These are phyloP conservation scores for Drosophila kohkoa DNA, from an alignment of 1,140 invertebrate genomes.

Conservation along the genomic window DNA sequence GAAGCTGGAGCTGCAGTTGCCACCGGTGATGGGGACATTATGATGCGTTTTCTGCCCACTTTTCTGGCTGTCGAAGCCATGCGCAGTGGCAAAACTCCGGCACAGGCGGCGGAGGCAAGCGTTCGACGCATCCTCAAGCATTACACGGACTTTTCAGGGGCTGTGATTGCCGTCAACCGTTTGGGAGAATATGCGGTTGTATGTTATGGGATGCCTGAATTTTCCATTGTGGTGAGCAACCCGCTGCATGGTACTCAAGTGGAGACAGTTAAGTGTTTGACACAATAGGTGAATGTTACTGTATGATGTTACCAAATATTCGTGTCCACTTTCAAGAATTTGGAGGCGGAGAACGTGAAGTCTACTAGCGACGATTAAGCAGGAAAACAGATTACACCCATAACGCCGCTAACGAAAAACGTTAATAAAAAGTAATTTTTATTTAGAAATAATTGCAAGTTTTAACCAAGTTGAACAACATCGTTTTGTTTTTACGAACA, in stretches of 20 bases:
- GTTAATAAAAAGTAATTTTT: conserved; percentile 84
- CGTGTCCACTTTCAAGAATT: conserved; percentile 96
- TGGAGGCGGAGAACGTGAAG: conserved; percentile 98
- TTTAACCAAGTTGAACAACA: conserved; percentile 7
- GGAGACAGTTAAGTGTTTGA: conserved; percentile 59
- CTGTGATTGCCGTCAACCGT: conserved; percentile 91
- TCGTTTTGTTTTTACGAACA: too few species aligned
- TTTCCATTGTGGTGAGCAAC: conserved; percentile 88
- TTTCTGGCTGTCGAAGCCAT: conserved; percentile 95
- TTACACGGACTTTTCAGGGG: conserved; percentile 94
- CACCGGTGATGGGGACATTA: conserved; percentile 98
- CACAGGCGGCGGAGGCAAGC: conserved; percentile 88
- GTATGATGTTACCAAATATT: conserved; percentile 69
- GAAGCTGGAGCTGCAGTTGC: conserved; percentile 95
- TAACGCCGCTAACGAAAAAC: conserved; percentile 56
- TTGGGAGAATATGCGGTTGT: conserved; percentile 92
- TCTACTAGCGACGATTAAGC: conserved; percentile 92
- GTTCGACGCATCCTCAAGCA: conserved; percentile 89
- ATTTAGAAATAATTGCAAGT: conserved; percentile 68
- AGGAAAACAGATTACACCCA: conserved; percentile 30
- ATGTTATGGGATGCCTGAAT: conserved; percentile 91
- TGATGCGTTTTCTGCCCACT: conserved; percentile 90
- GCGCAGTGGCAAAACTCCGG: conserved; percentile 90
- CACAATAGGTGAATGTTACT: too few species aligned
- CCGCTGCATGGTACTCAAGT: conserved; percentile 27